Percentiles rank a stretch among this genome's conserved stretches.
Evolutionary conservation across 2,888 invertebrate genomes (phyloP).

Genomic region (Limenitis camilla): DNA sequence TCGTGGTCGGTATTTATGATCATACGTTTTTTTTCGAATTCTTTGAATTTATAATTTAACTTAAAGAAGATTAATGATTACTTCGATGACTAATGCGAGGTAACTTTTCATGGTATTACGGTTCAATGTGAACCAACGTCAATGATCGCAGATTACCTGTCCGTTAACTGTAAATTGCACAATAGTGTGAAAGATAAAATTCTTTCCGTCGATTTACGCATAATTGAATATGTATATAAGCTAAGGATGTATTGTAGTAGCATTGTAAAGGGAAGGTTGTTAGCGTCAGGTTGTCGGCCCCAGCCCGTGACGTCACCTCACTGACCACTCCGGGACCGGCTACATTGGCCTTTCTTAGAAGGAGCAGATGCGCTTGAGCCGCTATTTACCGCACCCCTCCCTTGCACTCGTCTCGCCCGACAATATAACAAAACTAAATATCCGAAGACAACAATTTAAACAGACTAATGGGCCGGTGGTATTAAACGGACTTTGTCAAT

Average conservation of each 20-base stretch:
- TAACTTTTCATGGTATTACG: neutral
- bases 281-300: conserved; percentile 67
- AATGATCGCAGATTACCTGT: conserved; percentile 1
- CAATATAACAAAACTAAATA: conserved; percentile 27
- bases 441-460: conserved; percentile 11
- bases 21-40: neutral
- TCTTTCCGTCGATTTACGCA: conserved; percentile 1
- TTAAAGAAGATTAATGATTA: neutral
- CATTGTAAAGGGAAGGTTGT: conserved; percentile 36
- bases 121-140: neutral
- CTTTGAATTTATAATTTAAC: neutral
- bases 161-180: conserved; percentile 10
- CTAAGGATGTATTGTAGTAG: conserved; percentile 12
- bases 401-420: conserved; percentile 38
- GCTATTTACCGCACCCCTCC: conserved; percentile 53
- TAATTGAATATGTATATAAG: conserved; percentile 6
- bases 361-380: conserved; percentile 67
- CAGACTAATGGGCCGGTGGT: conserved; percentile 12
- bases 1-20: neutral
- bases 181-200: conserved; percentile 13
- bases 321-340: conserved; percentile 67
- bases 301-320: conserved; percentile 69
- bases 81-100: neutral
- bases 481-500: conserved; percentile 17
- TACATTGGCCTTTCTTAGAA: conserved; percentile 71